phyloP scores from a whole-genome alignment of 1,140 invertebrate genomes.

The Cotesia typhae region DNA sequence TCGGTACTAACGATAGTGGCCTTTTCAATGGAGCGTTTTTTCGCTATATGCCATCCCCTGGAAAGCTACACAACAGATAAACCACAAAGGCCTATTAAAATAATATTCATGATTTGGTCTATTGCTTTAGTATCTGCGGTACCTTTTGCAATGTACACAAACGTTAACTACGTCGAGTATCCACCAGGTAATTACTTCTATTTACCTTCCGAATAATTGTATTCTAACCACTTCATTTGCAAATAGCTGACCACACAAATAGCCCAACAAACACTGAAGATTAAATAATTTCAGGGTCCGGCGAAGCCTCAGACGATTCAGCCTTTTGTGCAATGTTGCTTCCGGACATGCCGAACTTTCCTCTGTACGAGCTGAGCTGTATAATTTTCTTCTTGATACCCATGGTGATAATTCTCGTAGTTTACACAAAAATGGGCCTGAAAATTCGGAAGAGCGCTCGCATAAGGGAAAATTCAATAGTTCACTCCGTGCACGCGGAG shows the following conservation, averaged over 20 bases:
- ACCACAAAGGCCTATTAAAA: slow-evolving; percentile 79
- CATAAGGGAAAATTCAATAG: slow-evolving; percentile 49
- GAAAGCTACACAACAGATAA: slow-evolving; percentile 82
- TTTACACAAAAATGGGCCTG: slow-evolving; percentile 82
- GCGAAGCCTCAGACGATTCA: slow-evolving; percentile 69
- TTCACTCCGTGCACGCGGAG: slow-evolving; percentile 71
- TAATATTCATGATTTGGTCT: slow-evolving; percentile 83
- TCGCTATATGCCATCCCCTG: slow-evolving; percentile 92
- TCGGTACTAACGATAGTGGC: slow-evolving; percentile 91
- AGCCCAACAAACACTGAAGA: neutral
- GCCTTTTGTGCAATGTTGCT: slow-evolving; percentile 80
- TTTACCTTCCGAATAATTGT: too few relatives aligned
- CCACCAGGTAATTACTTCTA: slow-evolving; percentile 68
- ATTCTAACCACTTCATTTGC: too few relatives aligned
- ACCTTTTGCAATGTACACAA: slow-evolving; percentile 80
- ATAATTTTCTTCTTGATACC: slow-evolving; percentile 86
- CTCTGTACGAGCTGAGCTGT: slow-evolving; percentile 82
- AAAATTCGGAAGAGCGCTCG: slow-evolving; percentile 71
- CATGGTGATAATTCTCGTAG: slow-evolving; percentile 77
- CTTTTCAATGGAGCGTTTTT: slow-evolving; percentile 86
- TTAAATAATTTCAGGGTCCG: slow-evolving; percentile 49
- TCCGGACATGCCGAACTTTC: slow-evolving; percentile 57
- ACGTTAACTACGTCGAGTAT: slow-evolving; percentile 76
- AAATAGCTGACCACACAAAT: too few relatives aligned
- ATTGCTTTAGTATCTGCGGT: slow-evolving; percentile 78